phyloP scores from a whole-genome alignment of 2,797 vertebrate species.

The Myiotriccus ornatus region DNA sequence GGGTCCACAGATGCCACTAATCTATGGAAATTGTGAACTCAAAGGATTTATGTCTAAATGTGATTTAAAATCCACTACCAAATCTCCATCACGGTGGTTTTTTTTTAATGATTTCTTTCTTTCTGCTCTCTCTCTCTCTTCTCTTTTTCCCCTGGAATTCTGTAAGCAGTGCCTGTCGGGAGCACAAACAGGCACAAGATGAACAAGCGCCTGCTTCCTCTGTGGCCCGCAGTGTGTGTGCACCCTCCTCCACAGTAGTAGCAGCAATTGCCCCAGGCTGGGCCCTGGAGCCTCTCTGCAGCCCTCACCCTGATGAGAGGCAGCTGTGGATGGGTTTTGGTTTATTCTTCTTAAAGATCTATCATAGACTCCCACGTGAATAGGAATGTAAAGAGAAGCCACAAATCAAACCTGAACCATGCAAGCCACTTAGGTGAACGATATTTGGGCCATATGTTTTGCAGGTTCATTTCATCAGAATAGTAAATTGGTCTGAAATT shows the following conservation, averaged over 20 bases:
- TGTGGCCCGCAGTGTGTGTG: background rate
- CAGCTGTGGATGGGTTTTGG: slow-evolving; percentile 62
- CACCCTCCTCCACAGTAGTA: background rate
- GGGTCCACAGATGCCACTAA: slow-evolving; percentile 70
- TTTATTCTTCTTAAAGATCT: slow-evolving; percentile 61
- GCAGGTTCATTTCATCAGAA: slow-evolving; percentile 58
- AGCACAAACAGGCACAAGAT: background rate
- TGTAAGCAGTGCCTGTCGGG: background rate
- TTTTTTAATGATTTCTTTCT: background rate
- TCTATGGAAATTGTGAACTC: slow-evolving; percentile 63
- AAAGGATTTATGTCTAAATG: slow-evolving; percentile 65
- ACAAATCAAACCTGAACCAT: slow-evolving; percentile 64
- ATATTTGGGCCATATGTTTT: slow-evolving; percentile 68
- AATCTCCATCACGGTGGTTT: background rate
- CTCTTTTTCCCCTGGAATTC: background rate
- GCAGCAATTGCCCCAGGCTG: slow-evolving; percentile 16
- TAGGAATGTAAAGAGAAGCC: slow-evolving; percentile 59
- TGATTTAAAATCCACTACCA: slow-evolving; percentile 62
- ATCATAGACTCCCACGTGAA: slow-evolving; percentile 57
- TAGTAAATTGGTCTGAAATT: slow-evolving; percentile 63
- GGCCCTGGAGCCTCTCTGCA: slow-evolving; percentile 35
- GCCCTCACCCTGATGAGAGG: slow-evolving; percentile 68
- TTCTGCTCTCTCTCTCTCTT: background rate
- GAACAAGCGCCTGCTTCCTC: background rate
- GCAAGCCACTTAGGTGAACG: slow-evolving; percentile 36